Evolutionary conservation across 2,888 invertebrate genomes (phyloP), one percentile per base, ranked within the genome.

Genomic region (Calliopum simillimum): DNA sequence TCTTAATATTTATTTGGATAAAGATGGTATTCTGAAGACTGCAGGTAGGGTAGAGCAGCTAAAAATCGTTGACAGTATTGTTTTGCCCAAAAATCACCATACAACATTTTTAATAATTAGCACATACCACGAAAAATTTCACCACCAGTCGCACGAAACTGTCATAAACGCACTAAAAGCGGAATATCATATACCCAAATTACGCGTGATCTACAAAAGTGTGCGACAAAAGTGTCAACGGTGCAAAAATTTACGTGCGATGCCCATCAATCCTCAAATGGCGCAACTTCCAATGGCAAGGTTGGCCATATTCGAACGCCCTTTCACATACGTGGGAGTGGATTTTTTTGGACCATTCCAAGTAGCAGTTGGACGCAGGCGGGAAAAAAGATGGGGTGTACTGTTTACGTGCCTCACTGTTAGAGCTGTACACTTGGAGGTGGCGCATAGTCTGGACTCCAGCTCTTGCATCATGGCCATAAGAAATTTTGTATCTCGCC

Each of bases 391-490:
- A 49, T 71, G 70, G 71, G 70, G 73, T 5, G 73, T 71, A 23
- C 62, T 73, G 61, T 75, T 74, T 41, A 75, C 75, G 0, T 75
- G 73, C 55, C 63, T 75, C 13, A 74, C 74, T n/a, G 61, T 73
- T 6, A 73, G 73, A 4, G 74, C 71, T 2, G 59, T 73, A 12
- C 73, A 75, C 19, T 69, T 73, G 1, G 73, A 75, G 51, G 56
- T 75, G 14, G 75, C 75, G 12, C 72, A 72, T 21, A 74, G 72
- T 53, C 43, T 75, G 16, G 74, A 75, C n/a, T 68, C 75, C 12
- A 73, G 72, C 46, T 73, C 73, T 1, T 73, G 75, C 49, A 53
- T 75, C 11, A 72, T 73, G 72, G 41, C 49, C 46, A 72, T 73
- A 66, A 56, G 49, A n/a, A 73, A 75, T 56, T 75, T 75, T 49